Evolutionary conservation across 2,888 invertebrate species (phyloP).

Genomic region (Theodoxus fluviatilis): DNA sequence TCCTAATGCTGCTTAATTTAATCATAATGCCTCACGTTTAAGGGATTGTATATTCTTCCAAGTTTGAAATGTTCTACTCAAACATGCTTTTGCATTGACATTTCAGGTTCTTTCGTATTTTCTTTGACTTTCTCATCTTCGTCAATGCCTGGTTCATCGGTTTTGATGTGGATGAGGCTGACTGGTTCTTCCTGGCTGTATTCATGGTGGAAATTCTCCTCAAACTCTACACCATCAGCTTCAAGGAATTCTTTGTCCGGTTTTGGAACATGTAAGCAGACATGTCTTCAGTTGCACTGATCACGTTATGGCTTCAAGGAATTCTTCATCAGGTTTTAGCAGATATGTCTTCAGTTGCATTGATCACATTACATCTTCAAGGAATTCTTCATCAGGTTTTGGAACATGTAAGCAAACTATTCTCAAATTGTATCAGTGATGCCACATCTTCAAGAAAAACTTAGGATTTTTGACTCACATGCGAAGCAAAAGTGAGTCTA

Average conservation of each 20-base stretch:
- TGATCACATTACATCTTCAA: neutral
- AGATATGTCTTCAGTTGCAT: neutral
- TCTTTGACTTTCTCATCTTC: slow-evolving; percentile 66
- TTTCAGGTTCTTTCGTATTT: slow-evolving; percentile 64
- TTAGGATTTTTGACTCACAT: too few species aligned
- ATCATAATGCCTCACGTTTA: neutral
- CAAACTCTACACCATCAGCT: slow-evolving; percentile 66
- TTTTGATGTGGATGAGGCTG: slow-evolving; percentile 61
- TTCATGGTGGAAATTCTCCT: slow-evolving; percentile 66
- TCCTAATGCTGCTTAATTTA: too few species aligned
- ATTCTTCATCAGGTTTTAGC: neutral
- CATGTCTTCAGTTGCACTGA: neutral
- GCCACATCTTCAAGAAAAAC: neutral
- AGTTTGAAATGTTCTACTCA: neutral
- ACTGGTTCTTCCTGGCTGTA: slow-evolving; percentile 65
- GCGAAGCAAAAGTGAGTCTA: too few species aligned
- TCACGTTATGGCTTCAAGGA: neutral
- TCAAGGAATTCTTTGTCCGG: slow-evolving; percentile 59
- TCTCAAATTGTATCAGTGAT: neutral
- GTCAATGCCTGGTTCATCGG: slow-evolving; percentile 67
- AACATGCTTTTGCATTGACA: slow-evolving; percentile 24
- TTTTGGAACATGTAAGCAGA: slow-evolving; percentile 67
- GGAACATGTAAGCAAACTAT: too few species aligned
- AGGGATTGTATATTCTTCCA: neutral
- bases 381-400: neutral